Conservation (phyloP, 2,113 vertebrate species). For the Variabilichromis moorii region DNA sequence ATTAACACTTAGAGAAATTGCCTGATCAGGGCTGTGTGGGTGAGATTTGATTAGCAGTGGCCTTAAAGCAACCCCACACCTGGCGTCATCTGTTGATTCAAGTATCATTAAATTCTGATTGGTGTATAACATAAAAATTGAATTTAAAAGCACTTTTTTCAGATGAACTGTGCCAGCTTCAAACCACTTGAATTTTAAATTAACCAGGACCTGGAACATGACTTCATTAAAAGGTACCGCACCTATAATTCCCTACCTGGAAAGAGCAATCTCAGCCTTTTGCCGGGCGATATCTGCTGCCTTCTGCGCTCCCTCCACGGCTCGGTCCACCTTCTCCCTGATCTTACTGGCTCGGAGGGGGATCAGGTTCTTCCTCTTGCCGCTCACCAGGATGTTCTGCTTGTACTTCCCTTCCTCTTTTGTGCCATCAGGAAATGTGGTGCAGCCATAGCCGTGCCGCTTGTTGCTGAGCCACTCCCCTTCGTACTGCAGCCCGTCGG, state of each 20-base stretch:
- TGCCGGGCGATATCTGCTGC: constrained; percentile 90
- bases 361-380: constrained; percentile 97
- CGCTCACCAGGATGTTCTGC: constrained; percentile 92
- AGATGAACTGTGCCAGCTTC: neutral
- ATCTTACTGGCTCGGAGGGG: constrained; percentile 94
- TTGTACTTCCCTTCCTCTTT: constrained; percentile 99
- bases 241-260: constrained; percentile 76
- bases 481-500: constrained; percentile 90
- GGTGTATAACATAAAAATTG: neutral
- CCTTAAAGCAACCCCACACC: neutral
- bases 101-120: neutral
- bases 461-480: constrained; percentile 96
- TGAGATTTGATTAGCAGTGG: neutral
- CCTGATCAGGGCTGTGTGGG: neutral
- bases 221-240: neutral
- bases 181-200: neutral
- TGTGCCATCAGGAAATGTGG: constrained; percentile 90
- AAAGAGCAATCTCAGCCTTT: constrained; percentile 90
- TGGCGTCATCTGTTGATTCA: neutral
- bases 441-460: constrained; percentile 94
- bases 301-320: constrained; percentile 84
- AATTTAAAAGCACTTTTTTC: neutral
- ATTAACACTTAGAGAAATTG: neutral
- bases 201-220: accelerated
- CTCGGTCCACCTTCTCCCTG: constrained; percentile 96